Percentiles rank a stretch among this genome's conserved stretches.
These are phyloP conservation scores for Yoshiicerus persimilis DNA, from an alignment of 1,140 invertebrate species.

Conservation along the genomic window DNA sequence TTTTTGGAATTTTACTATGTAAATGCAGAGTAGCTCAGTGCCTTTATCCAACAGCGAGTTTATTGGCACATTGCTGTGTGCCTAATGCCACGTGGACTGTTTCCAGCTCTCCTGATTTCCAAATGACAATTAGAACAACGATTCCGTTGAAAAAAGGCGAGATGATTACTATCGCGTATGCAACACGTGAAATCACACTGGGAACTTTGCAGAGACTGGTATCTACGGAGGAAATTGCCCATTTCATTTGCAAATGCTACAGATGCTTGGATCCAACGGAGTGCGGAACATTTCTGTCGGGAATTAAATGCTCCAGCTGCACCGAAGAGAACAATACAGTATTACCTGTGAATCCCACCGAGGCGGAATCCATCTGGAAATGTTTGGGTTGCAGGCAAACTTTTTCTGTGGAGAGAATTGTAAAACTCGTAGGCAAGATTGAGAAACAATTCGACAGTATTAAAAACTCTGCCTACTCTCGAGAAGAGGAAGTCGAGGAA, in stretches of 20 bases:
- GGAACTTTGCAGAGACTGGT: conserved; percentile 69
- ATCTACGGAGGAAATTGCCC: conserved; percentile 52
- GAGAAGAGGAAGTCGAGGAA: conserved; percentile 5
- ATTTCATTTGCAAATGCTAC: conserved; percentile 67
- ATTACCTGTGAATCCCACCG: conserved; percentile 45
- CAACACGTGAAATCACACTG: conserved; percentile 65
- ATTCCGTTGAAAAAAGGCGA: conserved; percentile 64
- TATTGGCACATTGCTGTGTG: conserved; percentile 67
- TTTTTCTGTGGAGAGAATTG: conserved; percentile 16
- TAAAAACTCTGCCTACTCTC: not conserved
- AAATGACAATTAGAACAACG: conserved; percentile 63
- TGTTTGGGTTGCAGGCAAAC: conserved; percentile 54
- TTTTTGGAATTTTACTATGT: not conserved
- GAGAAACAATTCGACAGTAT: conserved; percentile 23
- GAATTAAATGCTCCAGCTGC: conserved; percentile 62
- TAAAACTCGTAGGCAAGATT: conserved; percentile 23
- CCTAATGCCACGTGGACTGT: conserved; percentile 65
- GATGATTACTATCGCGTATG: conserved; percentile 72
- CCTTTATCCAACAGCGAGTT: conserved; percentile 63
- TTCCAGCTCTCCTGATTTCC: conserved; percentile 56
- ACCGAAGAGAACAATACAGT: conserved; percentile 36
- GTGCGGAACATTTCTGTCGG: conserved; percentile 67
- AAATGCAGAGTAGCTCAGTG: conserved; percentile 46
- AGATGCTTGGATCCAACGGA: conserved; percentile 70
- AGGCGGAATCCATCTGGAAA: conserved; percentile 52